Percentiles rank a stretch among this genome's conserved stretches.
Evolutionary conservation across 2,888 invertebrate genomes (phyloP).

Genomic region (Agonopterix arenella): DNA sequence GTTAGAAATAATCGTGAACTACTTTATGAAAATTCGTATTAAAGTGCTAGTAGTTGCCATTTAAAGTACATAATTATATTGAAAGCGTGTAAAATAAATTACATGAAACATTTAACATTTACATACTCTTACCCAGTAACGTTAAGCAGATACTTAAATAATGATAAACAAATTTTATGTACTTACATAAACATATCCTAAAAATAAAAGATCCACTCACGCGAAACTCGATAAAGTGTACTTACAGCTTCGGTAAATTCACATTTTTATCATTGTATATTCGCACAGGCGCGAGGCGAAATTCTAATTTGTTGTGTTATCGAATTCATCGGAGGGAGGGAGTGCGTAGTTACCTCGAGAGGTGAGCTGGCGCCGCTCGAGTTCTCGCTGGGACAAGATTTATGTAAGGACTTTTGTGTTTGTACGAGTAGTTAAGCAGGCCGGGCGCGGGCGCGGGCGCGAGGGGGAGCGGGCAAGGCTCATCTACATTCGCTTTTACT

Average conservation of each 20-base stretch:
- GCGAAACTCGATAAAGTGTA: slow-evolving; percentile 44
- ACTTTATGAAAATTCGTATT: no score
- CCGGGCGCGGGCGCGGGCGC: slow-evolving; percentile 26
- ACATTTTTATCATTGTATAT: slow-evolving; percentile 46
- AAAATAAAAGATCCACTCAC: slow-evolving; percentile 47
- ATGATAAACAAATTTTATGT: slow-evolving; percentile 24
- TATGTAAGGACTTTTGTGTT: slow-evolving; percentile 76
- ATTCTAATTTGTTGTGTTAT: slow-evolving; percentile 64
- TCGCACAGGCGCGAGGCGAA: slow-evolving; percentile 31
- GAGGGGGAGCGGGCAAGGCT: slow-evolving; percentile 33
- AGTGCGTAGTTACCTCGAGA: slow-evolving; percentile 52
- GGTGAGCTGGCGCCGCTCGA: slow-evolving; percentile 51
- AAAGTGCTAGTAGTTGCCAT: no score
- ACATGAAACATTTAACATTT: no score
- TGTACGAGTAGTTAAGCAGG: slow-evolving; percentile 68
- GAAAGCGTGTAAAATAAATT: no score
- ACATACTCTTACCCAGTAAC: no score
- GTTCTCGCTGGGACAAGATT: slow-evolving; percentile 67
- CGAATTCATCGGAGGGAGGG: slow-evolving; percentile 48
- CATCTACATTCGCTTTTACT: slow-evolving; percentile 69
- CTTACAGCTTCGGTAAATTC: slow-evolving; percentile 41
- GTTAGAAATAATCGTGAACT: no score
- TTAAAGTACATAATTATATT: no score
- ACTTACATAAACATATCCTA: slow-evolving; percentile 32
- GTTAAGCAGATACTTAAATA: neutral